phyloP scores from a whole-genome alignment of 2,113 vertebrate species.

The Nyctibius bracteatus region DNA sequence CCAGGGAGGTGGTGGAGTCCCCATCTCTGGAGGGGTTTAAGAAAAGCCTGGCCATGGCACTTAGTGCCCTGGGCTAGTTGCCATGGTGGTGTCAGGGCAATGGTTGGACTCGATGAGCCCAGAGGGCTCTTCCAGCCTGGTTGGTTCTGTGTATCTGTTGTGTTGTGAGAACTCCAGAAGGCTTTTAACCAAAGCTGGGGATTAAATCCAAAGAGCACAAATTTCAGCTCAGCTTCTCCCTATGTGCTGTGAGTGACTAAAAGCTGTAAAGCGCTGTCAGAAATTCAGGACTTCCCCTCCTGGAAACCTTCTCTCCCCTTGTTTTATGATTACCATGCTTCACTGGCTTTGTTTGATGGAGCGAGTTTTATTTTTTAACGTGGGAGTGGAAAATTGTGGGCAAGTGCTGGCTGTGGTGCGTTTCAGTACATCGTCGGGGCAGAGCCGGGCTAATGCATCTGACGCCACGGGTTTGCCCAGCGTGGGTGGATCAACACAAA shows the following conservation, averaged over 20 bases:
- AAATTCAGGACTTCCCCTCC: conserved; percentile 40
- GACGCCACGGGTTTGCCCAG: background rate
- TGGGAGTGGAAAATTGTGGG: background rate
- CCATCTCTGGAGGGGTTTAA: too few species aligned
- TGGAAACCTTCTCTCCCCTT: conserved; percentile 23
- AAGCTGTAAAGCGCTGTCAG: conserved; percentile 36
- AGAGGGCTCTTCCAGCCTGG: too few species aligned
- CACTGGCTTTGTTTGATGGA: background rate
- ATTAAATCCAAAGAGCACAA: conserved; percentile 27
- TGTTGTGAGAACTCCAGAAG: background rate
- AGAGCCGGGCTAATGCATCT: background rate
- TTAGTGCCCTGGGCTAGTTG: too few species aligned
- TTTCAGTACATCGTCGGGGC: fast-evolving
- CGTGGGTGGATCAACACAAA: background rate
- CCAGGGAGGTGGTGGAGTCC: too few species aligned
- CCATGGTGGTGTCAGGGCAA: too few species aligned
- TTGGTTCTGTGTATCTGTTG: too few species aligned
- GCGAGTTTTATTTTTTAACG: background rate
- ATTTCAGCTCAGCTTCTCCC: conserved; percentile 41
- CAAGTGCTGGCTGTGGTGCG: background rate
- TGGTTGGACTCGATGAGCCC: too few species aligned
- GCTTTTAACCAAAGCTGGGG: conserved; percentile 47
- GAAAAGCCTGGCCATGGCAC: too few species aligned
- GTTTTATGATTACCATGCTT: conserved; percentile 9
- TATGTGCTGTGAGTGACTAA: background rate